Evolutionary conservation across 2,888 invertebrate genomes (phyloP).

Genomic region (Lordiphosa fenestrarum): DNA sequence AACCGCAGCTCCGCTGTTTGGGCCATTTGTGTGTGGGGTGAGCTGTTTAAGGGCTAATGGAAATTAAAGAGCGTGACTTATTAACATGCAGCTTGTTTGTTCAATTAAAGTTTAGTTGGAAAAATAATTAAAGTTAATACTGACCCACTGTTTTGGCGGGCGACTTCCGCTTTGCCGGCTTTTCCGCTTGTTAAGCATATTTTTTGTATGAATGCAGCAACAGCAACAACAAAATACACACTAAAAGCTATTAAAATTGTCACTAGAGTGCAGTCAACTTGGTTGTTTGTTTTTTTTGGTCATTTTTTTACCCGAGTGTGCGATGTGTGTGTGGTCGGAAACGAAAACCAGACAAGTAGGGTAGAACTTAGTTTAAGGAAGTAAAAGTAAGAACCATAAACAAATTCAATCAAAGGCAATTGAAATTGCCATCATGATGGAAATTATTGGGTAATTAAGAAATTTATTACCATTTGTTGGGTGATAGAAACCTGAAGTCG

Average conservation of each 20-base stretch:
- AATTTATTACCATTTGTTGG: too few species aligned
- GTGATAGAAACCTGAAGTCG: too few species aligned
- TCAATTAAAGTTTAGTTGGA: conserved; percentile 23
- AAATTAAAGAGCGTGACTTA: conserved; percentile 56
- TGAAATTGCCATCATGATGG: too few species aligned
- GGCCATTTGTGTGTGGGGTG: conserved; percentile 18
- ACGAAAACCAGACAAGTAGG: too few species aligned
- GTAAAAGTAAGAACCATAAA: too few species aligned
- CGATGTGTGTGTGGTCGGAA: too few species aligned
- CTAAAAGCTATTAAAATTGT: conserved; percentile 12
- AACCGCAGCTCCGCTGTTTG: too few species aligned
- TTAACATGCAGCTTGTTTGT: conserved; percentile 53
- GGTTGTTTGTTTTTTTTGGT: not conserved
- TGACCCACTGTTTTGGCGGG: conserved; percentile 1
- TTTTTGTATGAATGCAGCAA: conserved; percentile 13
- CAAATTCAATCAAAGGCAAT: too few species aligned
- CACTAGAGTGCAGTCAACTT: conserved; percentile 12
- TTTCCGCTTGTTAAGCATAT: conserved; percentile 56
- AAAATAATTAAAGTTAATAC: conserved; percentile 21
- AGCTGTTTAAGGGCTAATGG: conserved; percentile 6
- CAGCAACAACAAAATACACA: too few species aligned
- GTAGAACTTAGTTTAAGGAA: too few species aligned
- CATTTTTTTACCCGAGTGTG: too few species aligned
- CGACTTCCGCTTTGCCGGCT: conserved; percentile 50
- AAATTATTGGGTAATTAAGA: too few species aligned